Evolutionary conservation across 2,888 invertebrate genomes (phyloP), one percentile per base, ranked within the genome.

Genomic region (Maniola hyperantus): DNA sequence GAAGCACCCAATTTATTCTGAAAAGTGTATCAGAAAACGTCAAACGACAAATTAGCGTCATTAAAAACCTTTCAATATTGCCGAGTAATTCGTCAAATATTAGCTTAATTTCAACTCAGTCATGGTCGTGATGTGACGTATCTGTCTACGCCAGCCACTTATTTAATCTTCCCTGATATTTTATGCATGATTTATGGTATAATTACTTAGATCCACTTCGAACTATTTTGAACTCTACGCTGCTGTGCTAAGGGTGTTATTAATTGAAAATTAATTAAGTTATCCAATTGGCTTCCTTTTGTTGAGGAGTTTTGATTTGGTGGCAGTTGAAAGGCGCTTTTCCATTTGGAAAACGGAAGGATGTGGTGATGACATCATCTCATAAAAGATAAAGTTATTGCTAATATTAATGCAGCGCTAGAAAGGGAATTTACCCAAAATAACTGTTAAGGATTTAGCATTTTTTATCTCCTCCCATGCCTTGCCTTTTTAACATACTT

Each of bases 111-210:
- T 55, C 36, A 36, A 55, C 36, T 39, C 36, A 57, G 68, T 65
- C 66, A 73, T 6, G 70, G 71, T 65, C 69, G 69, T 71, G 69
- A 70, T 74, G 70, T 67, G 73, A 72, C 71, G 69, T 74, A 75
- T 72, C 75, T 76, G 76, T 73, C 73, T 74, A 60, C 73, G 62
- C 44, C 74, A 74, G 73, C 73, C 71, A 75, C 72, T 76, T 72
- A 73, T 76, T 76, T 75, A 76, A 75, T 74, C 68, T 72, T 71
- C 60, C 53, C 50, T 26, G 4, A 26, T 26, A 26, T 26, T 26
- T 26, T 26, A 26, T 26, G 26, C 26, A 69, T 75, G 73, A 76
- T 73, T 76, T 73, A 75, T 73, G 71, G 70, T 68, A 69, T 71
- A 74, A 76, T 76, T 74, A 74, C 71, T 71, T 69, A 18, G 65